Evolutionary conservation across 2,113 vertebrate species (phyloP).

Genomic region (Larimichthys polyactis): DNA sequence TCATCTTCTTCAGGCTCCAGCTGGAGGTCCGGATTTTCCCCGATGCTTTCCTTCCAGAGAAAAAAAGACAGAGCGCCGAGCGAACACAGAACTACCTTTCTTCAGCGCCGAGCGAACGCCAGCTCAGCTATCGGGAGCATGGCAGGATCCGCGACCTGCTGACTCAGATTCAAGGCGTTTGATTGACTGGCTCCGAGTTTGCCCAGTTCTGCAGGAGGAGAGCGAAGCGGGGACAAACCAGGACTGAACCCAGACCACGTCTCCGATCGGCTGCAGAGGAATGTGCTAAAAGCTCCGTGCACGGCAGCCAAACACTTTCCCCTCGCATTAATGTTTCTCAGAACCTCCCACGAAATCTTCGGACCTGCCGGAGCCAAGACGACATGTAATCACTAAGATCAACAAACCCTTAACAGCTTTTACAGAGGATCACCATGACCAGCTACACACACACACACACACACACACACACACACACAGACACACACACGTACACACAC

Average conservation of each 20-base stretch:
- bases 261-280: constrained; percentile 47
- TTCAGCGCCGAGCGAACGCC: constrained; percentile 43
- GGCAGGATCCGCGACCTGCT: constrained; percentile 51
- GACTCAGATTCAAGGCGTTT: constrained; percentile 47
- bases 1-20: constrained; percentile 10
- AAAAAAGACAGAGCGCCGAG: constrained; percentile 16
- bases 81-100: constrained; percentile 41
- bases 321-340: constrained; percentile 49
- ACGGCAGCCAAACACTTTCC: constrained; percentile 50
- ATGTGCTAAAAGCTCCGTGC: constrained; percentile 65
- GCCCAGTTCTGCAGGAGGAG: constrained; percentile 44
- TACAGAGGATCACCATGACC: constrained; percentile 23
- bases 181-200: constrained; percentile 66
- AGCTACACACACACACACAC: neutral
- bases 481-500: no score
- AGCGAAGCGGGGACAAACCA: constrained; percentile 40
- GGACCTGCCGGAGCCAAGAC: constrained; percentile 42
- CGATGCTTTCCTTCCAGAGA: constrained; percentile 24
- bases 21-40: constrained; percentile 32
- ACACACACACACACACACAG: constrained; percentile 1
- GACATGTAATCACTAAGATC: constrained; percentile 63
- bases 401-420: constrained; percentile 57
- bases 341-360: constrained; percentile 65
- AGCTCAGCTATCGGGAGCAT: constrained; percentile 56
- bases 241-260: constrained; percentile 57